Base-by-base conservation (phyloP, 30 jellyfish, hydroid and myxozoan genomes). In the Chrysaora quinquecirrha region DNA sequence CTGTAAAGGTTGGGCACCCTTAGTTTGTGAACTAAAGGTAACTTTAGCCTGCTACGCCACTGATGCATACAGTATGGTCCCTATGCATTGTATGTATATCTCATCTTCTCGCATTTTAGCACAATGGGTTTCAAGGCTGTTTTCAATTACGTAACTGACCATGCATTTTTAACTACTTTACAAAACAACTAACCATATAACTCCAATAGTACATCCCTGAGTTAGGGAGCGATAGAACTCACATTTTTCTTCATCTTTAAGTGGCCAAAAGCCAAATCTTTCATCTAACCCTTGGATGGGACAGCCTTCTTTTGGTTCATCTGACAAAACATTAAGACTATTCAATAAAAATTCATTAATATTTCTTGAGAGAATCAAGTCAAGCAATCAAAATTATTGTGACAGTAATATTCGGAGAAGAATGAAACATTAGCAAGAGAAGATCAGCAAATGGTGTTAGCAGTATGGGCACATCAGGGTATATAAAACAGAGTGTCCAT, bases 391-490 rank as follows among this genome's bases (percentile, higher is more conserved):
- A 38, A 38, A 38, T 38, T 38, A 38, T 38, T 38, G 54, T 38
- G 54, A 38, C 54, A 38, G 54, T 38, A 38, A 38, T 38, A 38
- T 38, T 38, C 14, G 54, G 54, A 38, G 54, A 38, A 38, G 54
- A 38, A 38, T 38, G 54, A 38, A 38, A 38, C 54, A 38, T 38
- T 38, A 38, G 54, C 54, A 38, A 38, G 54, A 38, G 54, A 38
- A 38, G 54, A 38, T 38, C 54, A 38, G 14, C 54, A 38, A 38
- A 38, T 38, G 54, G 54, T 38, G 54, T 38, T 38, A 38, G 54
- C 54, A 38, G 54, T 38, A 38, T 38, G 54, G 54, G 54, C 54
- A 38, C 54, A 38, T 38, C 54, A 38, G 54, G 54, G 54, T 38
- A 38, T 38, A 38, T 38, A 38, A 38, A 38, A 38, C 54, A 38